A percentile compares a stretch with the other conserved stretches of the same genome.
Evolutionary conservation across 2,113 vertebrate species (phyloP).

Genomic region (Podarcis raffonei): DNA sequence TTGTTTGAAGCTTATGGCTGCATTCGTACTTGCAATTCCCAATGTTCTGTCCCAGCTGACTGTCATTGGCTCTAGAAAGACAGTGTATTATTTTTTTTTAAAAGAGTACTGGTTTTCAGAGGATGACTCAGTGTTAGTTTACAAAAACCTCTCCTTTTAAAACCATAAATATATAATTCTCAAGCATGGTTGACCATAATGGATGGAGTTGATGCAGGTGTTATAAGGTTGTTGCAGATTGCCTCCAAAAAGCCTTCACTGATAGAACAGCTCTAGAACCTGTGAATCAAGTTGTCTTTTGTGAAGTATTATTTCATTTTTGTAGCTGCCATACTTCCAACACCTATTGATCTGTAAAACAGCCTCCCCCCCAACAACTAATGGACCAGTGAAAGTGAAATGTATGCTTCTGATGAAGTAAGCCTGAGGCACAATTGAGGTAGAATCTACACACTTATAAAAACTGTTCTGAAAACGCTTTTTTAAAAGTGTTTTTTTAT

Average conservation of each 20-base stretch:
- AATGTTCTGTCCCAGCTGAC: constrained; percentile 19
- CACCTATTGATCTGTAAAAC: neutral
- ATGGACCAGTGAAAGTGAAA: neutral
- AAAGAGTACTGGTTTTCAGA: neutral
- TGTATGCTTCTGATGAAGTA: neutral
- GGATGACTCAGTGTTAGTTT: neutral
- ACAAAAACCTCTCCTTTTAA: neutral
- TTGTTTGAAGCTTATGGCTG: neutral
- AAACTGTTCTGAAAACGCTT: too few relatives aligned
- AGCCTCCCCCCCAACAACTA: too few relatives aligned
- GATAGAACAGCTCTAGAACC: neutral
- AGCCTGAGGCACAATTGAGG: neutral
- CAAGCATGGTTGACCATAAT: fast-evolving
- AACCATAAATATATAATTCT: neutral
- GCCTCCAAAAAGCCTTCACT: neutral
- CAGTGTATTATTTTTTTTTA: neutral
- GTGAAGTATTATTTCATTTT: neutral
- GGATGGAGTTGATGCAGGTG: neutral
- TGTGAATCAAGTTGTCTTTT: neutral
- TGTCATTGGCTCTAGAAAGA: neutral
- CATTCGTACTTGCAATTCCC: neutral
- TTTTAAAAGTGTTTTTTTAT: too few relatives aligned
- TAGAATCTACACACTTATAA: too few relatives aligned
- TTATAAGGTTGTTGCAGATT: neutral
- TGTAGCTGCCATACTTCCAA: neutral